phyloP scores from a whole-genome alignment of 2,113 vertebrate genomes.

The Gymnogyps californianus region DNA sequence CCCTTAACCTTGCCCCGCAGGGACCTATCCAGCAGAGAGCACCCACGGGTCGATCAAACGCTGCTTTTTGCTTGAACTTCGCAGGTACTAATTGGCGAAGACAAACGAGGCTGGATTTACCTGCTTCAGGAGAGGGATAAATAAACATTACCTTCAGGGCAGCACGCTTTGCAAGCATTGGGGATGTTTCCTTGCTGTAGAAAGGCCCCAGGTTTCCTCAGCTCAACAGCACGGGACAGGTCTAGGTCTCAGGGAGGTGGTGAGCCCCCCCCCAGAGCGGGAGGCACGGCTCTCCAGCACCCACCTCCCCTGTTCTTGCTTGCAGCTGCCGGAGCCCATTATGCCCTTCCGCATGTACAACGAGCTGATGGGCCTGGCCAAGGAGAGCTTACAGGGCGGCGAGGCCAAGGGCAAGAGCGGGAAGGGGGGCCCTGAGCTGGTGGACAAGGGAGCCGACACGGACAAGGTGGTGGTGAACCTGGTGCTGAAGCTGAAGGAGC shows the following conservation, averaged over 20 bases:
- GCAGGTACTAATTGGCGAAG: not conserved
- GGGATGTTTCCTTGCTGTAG: not conserved
- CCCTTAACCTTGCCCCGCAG: not conserved
- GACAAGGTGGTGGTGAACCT: conserved; percentile 73
- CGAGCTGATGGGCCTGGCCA: conserved; percentile 90
- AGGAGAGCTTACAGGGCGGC: conserved; percentile 83
- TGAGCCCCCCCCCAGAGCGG: not conserved
- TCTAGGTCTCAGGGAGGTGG: fast-evolving
- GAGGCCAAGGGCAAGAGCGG: conserved; percentile 63
- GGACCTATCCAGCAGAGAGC: not conserved
- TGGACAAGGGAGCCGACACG: conserved; percentile 71
- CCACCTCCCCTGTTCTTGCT: not conserved
- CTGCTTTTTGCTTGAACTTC: not conserved
- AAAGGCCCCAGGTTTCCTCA: not conserved
- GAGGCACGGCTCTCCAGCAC: too few species aligned
- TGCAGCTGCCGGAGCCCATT: conserved; percentile 91
- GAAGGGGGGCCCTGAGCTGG: conserved; percentile 70
- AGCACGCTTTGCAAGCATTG: fast-evolving
- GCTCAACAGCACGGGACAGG: fast-evolving
- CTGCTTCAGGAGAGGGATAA: not conserved
- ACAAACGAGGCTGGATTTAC: not conserved
- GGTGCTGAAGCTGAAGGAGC: conserved; percentile 80
- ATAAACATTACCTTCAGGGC: not conserved
- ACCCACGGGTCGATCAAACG: fast-evolving
- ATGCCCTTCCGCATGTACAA: conserved; percentile 91